These are phyloP conservation scores for Heliconius nattereri DNA, from an alignment of 1,140 invertebrate genomes.

Conservation along the genomic window DNA sequence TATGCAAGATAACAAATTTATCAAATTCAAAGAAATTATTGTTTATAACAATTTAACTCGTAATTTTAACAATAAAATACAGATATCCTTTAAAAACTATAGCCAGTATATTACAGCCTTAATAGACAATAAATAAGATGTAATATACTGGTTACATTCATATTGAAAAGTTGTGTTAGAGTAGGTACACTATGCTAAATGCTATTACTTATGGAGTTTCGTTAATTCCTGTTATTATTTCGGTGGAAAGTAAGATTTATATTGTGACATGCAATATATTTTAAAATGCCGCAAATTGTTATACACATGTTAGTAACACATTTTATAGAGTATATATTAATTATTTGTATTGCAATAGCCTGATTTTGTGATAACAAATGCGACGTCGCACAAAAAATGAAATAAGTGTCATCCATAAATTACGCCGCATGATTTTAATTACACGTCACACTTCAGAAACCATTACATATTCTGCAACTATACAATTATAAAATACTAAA, in stretches of 20 bases:
- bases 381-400: too few species aligned
- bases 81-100: background rate
- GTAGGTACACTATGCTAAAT: background rate
- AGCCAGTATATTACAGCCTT: background rate
- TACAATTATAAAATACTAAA: too few species aligned
- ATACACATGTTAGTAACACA: background rate
- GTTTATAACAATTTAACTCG: background rate
- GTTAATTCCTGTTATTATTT: background rate
- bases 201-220: background rate
- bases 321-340: background rate
- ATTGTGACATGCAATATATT: background rate
- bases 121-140: too few species aligned
- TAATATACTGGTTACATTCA: background rate
- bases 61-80: too few species aligned
- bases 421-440: too few species aligned
- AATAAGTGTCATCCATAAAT: too few species aligned
- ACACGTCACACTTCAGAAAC: too few species aligned
- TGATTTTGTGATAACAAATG: too few species aligned
- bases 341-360: too few species aligned
- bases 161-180: background rate
- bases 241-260: background rate
- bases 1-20: background rate
- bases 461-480: too few species aligned
- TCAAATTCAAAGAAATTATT: background rate
- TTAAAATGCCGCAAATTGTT: background rate